Percentiles rank a stretch among this genome's conserved stretches.
Evolutionary conservation across 2,888 invertebrate genomes (phyloP).

Genomic region (Coenonympha arcania): DNA sequence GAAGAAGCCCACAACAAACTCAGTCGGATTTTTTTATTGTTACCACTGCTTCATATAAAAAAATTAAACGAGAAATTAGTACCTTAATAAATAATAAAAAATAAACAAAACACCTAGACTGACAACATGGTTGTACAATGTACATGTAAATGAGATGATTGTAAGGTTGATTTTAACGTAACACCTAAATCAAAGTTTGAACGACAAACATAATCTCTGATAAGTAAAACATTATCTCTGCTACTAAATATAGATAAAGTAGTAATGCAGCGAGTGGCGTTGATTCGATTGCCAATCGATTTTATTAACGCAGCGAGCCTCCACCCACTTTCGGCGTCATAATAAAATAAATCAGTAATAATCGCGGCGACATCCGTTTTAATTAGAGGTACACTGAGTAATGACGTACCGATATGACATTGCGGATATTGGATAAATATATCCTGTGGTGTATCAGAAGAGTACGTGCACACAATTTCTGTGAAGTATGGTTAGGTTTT

Average conservation of each 20-base stretch:
- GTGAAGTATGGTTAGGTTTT: too few relatives aligned
- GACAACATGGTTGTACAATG: too few relatives aligned
- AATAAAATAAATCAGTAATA: slow-evolving; percentile 51
- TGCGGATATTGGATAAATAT: slow-evolving; percentile 38
- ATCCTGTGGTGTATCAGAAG: slow-evolving; percentile 1
- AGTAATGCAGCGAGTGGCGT: slow-evolving; percentile 9
- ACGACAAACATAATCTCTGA: neutral
- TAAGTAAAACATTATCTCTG: neutral
- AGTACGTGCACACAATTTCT: slow-evolving; percentile 1
- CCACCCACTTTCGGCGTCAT: slow-evolving; percentile 43
- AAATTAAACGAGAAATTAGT: too few relatives aligned
- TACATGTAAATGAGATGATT: too few relatives aligned
- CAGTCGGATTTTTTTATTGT: too few relatives aligned
- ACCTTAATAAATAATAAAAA: too few relatives aligned
- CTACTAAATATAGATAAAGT: neutral
- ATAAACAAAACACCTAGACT: too few relatives aligned
- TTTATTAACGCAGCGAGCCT: slow-evolving; percentile 30
- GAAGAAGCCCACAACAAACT: too few relatives aligned
- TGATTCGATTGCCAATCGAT: slow-evolving; percentile 24
- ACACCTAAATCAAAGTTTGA: neutral
- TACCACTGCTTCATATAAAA: too few relatives aligned
- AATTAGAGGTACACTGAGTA: slow-evolving; percentile 43
- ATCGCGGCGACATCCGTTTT: slow-evolving; percentile 64
- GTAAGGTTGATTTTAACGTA: too few relatives aligned
- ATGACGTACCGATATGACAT: slow-evolving; percentile 34